Conservation (phyloP, 2,113 vertebrate species). For the Psephotus haematonotus region DNA sequence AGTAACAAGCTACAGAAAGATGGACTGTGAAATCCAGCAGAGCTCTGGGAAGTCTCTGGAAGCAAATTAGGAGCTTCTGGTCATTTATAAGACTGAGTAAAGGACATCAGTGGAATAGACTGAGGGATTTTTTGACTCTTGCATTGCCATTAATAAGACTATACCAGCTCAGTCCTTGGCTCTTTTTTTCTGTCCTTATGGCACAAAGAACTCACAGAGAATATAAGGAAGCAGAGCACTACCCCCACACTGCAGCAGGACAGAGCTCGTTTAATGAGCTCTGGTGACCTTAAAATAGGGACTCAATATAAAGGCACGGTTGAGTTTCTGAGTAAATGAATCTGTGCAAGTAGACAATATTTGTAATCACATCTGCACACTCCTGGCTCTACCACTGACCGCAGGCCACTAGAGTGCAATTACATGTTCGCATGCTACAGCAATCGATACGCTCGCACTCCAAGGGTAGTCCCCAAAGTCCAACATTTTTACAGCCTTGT, state of each 20-base stretch:
- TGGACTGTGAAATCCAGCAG: not conserved
- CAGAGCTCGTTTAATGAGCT: not conserved
- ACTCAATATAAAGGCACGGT: not conserved
- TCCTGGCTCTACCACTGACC: not conserved
- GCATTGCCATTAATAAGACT: not conserved
- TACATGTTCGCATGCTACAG: not conserved
- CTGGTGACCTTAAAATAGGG: not conserved
- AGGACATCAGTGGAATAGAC: not conserved
- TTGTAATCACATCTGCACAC: not conserved
- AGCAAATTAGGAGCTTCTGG: not conserved
- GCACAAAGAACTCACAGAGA: not conserved
- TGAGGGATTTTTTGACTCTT: not conserved
- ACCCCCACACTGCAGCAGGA: not conserved
- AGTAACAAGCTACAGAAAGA: not conserved
- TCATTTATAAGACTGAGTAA: not conserved
- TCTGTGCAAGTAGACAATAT: not conserved
- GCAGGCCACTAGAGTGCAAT: not conserved
- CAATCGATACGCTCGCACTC: rapidly evolving
- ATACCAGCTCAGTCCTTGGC: not conserved
- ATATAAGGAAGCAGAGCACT: not conserved
- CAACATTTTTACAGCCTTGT: not conserved
- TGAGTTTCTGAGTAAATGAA: not conserved
- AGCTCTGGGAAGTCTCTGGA: not conserved
- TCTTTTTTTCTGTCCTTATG: not conserved
- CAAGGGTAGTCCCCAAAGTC: not conserved